phyloP scores from a whole-genome alignment of 2,797 vertebrate species.

The Platalea minor region DNA sequence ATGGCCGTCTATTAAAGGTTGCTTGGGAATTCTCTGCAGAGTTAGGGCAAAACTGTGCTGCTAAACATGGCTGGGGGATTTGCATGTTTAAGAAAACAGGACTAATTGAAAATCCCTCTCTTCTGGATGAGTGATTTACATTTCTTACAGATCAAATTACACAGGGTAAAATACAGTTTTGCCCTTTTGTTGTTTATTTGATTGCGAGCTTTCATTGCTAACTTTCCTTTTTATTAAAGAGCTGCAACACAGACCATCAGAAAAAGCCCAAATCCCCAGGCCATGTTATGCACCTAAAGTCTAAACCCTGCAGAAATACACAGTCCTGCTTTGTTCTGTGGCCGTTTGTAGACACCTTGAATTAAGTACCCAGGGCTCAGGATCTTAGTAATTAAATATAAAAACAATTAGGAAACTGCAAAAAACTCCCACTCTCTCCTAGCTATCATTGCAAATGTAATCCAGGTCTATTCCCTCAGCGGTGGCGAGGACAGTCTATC shows the following conservation, averaged over 20 bases:
- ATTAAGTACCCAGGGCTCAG: not conserved
- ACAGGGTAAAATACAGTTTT: constrained; percentile 24
- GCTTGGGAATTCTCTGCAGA: constrained; percentile 65
- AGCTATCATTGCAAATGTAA: not conserved
- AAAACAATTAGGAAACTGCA: not conserved
- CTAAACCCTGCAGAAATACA: not conserved
- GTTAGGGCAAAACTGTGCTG: constrained; percentile 53
- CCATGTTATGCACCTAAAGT: not conserved
- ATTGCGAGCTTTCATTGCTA: not conserved
- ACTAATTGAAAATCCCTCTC: constrained; percentile 60
- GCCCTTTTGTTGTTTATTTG: constrained; percentile 39
- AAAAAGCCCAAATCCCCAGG: not conserved
- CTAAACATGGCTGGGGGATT: constrained; percentile 63
- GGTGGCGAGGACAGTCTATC: not conserved
- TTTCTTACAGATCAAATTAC: constrained; percentile 48
- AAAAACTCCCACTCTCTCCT: not conserved
- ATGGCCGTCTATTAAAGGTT: constrained; percentile 66
- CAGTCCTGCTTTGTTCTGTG: not conserved
- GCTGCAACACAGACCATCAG: not conserved
- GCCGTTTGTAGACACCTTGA: not conserved
- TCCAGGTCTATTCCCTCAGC: not conserved
- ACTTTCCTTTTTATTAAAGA: not conserved
- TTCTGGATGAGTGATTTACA: constrained; percentile 43
- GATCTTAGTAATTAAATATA: not conserved
- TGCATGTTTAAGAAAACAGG: constrained; percentile 63